Conservation (phyloP, 2,797 vertebrate genomes). For the Hybognathus amarus region DNA sequence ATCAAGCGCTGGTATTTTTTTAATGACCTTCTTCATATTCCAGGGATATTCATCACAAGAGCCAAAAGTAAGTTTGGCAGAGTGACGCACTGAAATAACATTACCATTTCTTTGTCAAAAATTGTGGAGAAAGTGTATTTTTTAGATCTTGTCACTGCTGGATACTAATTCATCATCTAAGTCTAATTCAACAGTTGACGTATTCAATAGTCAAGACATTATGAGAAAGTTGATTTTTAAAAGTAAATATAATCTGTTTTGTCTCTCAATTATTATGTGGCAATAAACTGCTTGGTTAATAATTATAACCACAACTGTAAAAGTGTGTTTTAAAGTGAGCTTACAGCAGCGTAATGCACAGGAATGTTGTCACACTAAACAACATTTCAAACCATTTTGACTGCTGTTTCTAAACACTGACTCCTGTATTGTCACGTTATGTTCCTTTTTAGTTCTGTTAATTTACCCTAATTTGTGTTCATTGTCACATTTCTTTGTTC, state of each 20-base stretch:
- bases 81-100: background rate
- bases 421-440: background rate
- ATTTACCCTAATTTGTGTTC: no score
- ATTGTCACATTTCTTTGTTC: no score
- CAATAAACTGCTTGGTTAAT: background rate
- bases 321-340: background rate
- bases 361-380: conserved; percentile 1
- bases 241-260: background rate
- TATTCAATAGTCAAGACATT: background rate
- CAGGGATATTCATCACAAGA: background rate
- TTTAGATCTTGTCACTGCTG: background rate
- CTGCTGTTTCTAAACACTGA: background rate
- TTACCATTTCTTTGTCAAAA: background rate
- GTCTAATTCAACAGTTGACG: background rate
- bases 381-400: background rate
- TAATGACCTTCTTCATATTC: background rate
- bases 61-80: conserved; percentile 13
- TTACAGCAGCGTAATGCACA: background rate
- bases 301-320: background rate
- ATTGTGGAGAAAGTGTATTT: background rate
- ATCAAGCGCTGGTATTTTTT: background rate
- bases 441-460: no score
- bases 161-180: background rate
- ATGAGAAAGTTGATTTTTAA: background rate
- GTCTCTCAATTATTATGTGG: background rate